These are phyloP conservation scores for Coelogynopora nodosa DNA, from an alignment of 2,888 invertebrate genomes.

Conservation along the genomic window DNA sequence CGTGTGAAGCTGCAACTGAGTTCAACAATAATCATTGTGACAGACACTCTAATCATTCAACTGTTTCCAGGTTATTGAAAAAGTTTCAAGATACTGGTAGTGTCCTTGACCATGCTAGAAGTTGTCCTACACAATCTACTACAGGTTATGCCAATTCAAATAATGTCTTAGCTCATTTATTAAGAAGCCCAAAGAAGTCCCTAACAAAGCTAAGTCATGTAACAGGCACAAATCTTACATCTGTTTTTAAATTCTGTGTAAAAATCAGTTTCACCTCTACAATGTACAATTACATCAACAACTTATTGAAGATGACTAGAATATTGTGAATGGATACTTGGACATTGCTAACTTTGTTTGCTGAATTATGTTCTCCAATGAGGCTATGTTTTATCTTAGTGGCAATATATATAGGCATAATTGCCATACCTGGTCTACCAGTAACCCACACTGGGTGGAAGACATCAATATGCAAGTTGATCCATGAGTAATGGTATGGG, in stretches of 20 bases:
- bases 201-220: background rate
- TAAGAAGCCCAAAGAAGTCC: background rate
- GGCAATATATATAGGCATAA: background rate
- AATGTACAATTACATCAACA: background rate
- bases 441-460: background rate
- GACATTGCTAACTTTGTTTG: background rate
- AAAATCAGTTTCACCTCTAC: background rate
- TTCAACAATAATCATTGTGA: slow-evolving; percentile 5
- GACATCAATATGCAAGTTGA: background rate
- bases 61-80: slow-evolving; percentile 15
- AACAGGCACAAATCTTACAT: background rate
- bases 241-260: background rate
- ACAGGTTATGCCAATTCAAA: background rate
- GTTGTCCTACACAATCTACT: background rate
- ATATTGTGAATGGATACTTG: slow-evolving; percentile 13
- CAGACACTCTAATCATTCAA: slow-evolving; percentile 9
- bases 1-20: slow-evolving; percentile 14
- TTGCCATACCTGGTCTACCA: background rate
- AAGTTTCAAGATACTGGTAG: background rate
- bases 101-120: background rate
- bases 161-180: slow-evolving; percentile 31
- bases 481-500: no score
- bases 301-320: slow-evolving; percentile 1
- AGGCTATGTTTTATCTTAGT: slow-evolving; percentile 21
- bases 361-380: background rate